Percentiles rank a stretch among this genome's conserved stretches.
phyloP scores from a whole-genome alignment of 2,113 vertebrate species.

The Ovis canadensis region DNA sequence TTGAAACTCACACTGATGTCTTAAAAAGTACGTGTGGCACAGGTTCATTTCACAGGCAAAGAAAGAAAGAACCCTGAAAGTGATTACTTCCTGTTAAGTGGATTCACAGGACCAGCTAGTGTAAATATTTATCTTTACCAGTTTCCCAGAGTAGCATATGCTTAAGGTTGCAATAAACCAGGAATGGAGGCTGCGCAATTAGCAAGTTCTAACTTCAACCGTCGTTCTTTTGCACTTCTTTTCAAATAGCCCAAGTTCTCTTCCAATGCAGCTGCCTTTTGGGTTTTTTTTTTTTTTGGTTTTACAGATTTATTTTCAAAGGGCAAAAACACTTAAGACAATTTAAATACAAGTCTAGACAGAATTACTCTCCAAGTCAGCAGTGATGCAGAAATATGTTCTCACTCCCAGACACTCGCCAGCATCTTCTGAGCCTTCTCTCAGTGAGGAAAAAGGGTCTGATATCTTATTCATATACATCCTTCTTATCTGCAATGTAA shows the following conservation, averaged over 20 bases:
- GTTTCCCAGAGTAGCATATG: neutral
- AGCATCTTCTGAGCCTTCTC: slow-evolving; percentile 15
- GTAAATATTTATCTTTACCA: neutral
- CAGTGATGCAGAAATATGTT: neutral
- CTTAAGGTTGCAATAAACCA: neutral
- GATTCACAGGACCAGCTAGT: neutral
- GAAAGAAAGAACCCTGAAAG: neutral
- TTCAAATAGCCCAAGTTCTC: neutral
- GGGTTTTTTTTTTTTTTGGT: neutral
- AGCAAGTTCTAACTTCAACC: neutral
- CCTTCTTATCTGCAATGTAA: too few relatives aligned
- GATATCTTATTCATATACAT: too few relatives aligned
- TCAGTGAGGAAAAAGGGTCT: slow-evolving; percentile 34
- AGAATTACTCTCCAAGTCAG: slow-evolving; percentile 38
- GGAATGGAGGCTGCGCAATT: neutral
- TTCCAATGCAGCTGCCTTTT: neutral
- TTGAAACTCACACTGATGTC: neutral
- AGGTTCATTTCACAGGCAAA: neutral
- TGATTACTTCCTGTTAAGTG: neutral
- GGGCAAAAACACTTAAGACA: slow-evolving; percentile 74
- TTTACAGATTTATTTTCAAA: slow-evolving; percentile 78
- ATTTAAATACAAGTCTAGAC: slow-evolving; percentile 80
- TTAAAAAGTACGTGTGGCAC: neutral
- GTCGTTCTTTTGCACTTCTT: neutral
- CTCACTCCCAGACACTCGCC: neutral